phyloP scores from a whole-genome alignment of 2,888 invertebrate genomes.

The Leptarthrus brevirostris region DNA sequence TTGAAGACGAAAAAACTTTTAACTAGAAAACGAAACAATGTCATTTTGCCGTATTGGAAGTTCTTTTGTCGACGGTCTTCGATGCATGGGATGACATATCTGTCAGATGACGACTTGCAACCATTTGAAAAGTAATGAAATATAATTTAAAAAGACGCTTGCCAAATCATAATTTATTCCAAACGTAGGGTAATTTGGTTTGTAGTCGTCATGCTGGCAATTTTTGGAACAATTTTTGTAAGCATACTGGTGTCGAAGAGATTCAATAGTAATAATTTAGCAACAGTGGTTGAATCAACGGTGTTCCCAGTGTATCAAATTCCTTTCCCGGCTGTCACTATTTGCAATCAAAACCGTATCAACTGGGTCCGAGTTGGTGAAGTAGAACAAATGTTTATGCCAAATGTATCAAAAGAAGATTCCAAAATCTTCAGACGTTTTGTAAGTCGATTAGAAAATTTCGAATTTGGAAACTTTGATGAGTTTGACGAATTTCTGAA shows the following conservation, averaged over 20 bases:
- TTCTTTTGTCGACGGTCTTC: conserved; percentile 62
- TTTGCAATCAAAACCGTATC: conserved; percentile 63
- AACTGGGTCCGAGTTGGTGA: conserved; percentile 61
- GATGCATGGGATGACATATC: conserved; percentile 63
- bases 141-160: neutral
- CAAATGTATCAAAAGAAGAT: conserved; percentile 56
- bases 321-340: conserved; percentile 62
- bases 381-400: conserved; percentile 60
- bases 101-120: conserved; percentile 60
- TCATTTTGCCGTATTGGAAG: conserved; percentile 55
- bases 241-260: conserved; percentile 62
- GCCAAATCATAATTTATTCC: too few relatives aligned
- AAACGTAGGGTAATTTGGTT: conserved; percentile 61
- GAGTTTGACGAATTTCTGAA: conserved; percentile 57
- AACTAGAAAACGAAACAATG: too few relatives aligned
- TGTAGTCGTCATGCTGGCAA: conserved; percentile 59
- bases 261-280: conserved; percentile 61
- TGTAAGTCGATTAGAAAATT: conserved; percentile 59
- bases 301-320: conserved; percentile 64
- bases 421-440: conserved; percentile 58
- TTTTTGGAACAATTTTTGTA: conserved; percentile 62
- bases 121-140: conserved; percentile 60
- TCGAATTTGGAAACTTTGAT: conserved; percentile 63
- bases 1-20: neutral
- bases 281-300: conserved; percentile 64